Percentiles rank a stretch among this genome's conserved stretches.
These are phyloP conservation scores for Troilus luridus DNA, from an alignment of 2,888 invertebrate genomes.

Conservation along the genomic window DNA sequence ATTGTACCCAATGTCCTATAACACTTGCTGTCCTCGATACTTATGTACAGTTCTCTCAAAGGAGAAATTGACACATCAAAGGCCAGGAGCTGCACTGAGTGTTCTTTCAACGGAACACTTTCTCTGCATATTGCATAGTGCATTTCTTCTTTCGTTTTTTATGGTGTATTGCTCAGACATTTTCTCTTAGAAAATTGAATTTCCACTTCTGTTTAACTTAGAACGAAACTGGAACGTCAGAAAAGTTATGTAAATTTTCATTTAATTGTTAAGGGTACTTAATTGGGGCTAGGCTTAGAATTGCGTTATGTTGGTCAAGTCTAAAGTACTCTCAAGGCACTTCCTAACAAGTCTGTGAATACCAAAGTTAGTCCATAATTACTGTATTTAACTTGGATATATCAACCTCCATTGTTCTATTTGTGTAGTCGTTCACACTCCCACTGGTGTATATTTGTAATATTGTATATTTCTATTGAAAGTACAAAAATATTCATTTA, in stretches of 20 bases:
- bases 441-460: too few relatives aligned
- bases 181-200: not conserved
- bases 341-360: not conserved
- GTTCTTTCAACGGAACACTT: not conserved
- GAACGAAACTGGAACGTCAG: not conserved
- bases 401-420: too few relatives aligned
- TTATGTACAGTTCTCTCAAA: not conserved
- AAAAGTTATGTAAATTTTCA: not conserved
- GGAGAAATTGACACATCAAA: not conserved
- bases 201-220: not conserved
- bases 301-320: not conserved
- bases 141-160: not conserved
- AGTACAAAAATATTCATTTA: too few relatives aligned
- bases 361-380: too few relatives aligned
- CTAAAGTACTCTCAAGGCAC: not conserved
- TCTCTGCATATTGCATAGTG: slow-evolving; percentile 15
- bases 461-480: too few relatives aligned
- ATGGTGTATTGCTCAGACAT: not conserved
- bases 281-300: not conserved
- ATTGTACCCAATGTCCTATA: not conserved
- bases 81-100: not conserved
- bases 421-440: too few relatives aligned
- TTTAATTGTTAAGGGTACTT: not conserved
- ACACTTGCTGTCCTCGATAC: not conserved
- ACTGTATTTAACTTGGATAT: too few relatives aligned